Evolutionary conservation across 2,797 vertebrate species (phyloP), one percentile per base, ranked within the genome.

Genomic region (Eremophila alpestris): DNA sequence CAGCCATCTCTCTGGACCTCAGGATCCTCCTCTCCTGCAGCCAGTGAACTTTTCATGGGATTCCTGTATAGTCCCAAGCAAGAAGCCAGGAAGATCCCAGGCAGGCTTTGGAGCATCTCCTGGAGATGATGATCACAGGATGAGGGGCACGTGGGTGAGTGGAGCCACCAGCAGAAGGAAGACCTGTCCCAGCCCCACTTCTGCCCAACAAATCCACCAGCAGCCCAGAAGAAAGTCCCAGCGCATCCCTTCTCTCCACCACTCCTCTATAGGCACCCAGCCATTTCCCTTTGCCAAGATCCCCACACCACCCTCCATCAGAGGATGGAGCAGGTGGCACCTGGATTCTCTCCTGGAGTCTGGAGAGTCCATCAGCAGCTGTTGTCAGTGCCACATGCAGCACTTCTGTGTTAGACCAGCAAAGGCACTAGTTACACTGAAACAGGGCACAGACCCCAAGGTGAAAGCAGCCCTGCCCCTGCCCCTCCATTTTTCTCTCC

Each of bases 11-110:
- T 58, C 11, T 34, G 51, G 51, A 41, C 41, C 30, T 67, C 5
- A 2, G 36, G 21, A 11, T 58, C 16, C 16, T 67, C 41, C 40
- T 70, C 24, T 22, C 21, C 12, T 26, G 41, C 24, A 82, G 34
- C 16, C 36, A 14, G 6, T 26, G 29, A 62, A 32, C 21, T 74
- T 73, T 43, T 18, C 7, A 11, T 62, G 40, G n/a, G 36, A 67
- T 65, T 77, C 30, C 64, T 81, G 21, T 0, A 0, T 9, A 6
- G 8, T 68, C 20, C 65, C 13, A 70, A n/a, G 40, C 0, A 1
- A 89, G 59, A 36, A 71, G 27, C 23, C 76, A 74, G 49, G 36
- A 76, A 62, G 21, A 2, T 40, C 22, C 67, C n/a, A 65, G 38
- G 30, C 26, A 77, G 48, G 15, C 16, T 94, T 71, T 87, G 69